Percentiles rank a stretch among this genome's conserved stretches.
Conservation (phyloP, 1,140 invertebrate genomes). For the Hyposmocoma kahamanoa region DNA sequence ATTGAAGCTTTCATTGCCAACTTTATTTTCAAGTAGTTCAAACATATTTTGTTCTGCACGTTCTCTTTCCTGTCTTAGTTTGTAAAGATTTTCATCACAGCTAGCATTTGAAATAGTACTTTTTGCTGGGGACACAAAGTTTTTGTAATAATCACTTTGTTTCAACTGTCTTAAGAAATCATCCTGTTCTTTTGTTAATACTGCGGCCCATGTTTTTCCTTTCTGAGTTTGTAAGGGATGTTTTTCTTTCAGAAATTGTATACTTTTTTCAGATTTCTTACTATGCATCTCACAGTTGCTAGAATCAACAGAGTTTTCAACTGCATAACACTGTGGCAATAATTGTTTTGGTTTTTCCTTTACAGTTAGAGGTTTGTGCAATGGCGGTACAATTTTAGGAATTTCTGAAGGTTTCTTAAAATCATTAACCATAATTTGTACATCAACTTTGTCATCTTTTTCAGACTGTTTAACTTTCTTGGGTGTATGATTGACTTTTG, state of each 20-base stretch:
- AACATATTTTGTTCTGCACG: constrained; percentile 79
- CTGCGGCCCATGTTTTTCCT: constrained; percentile 53
- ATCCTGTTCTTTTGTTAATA: constrained; percentile 64
- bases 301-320: not conserved
- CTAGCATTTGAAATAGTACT: constrained; percentile 46
- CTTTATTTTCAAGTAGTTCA: constrained; percentile 82
- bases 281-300: constrained; percentile 6
- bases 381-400: not conserved
- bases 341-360: not conserved
- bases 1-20: constrained; percentile 80
- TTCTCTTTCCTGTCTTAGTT: constrained; percentile 68
- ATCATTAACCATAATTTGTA: constrained; percentile 9
- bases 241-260: constrained; percentile 20
- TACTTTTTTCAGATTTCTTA: constrained; percentile 8
- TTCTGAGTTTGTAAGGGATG: constrained; percentile 29
- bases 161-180: constrained; percentile 56
- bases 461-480: constrained; percentile 15
- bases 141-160: constrained; percentile 60
- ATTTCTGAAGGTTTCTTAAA: not conserved
- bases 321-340: too few species aligned
- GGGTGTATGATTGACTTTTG: constrained; percentile 10
- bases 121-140: constrained; percentile 46
- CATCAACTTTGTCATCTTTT: constrained; percentile 10
- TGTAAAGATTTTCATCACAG: constrained; percentile 57
- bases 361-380: not conserved